phyloP scores from a whole-genome alignment of 1,140 invertebrate species.

The Agraylea sexmaculata region DNA sequence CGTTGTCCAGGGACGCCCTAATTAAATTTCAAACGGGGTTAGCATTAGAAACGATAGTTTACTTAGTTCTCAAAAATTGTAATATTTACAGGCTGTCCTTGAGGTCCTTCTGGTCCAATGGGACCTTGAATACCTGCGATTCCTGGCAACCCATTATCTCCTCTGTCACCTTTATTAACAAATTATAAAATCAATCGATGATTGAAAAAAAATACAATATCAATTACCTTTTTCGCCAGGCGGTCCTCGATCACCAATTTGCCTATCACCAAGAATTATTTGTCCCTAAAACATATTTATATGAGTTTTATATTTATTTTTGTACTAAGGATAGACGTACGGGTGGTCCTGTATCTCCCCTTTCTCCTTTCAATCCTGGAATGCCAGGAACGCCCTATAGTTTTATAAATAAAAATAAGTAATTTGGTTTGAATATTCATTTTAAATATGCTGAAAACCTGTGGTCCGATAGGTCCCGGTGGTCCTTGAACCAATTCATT shows the following conservation, averaged over 20 bases:
- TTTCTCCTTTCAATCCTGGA: constrained; percentile 7
- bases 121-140: constrained; percentile 12
- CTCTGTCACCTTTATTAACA: constrained; percentile 24
- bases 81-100: too few relatives aligned
- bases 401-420: background rate
- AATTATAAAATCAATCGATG: too few relatives aligned
- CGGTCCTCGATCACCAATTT: too few relatives aligned
- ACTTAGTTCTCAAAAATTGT: too few relatives aligned
- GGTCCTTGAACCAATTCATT: constrained; percentile 21
- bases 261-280: too few relatives aligned
- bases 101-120: too few relatives aligned
- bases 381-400: constrained; percentile 14
- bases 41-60: too few relatives aligned
- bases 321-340: constrained; percentile 23
- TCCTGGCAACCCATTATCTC: constrained; percentile 25
- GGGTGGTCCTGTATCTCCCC: constrained; percentile 2
- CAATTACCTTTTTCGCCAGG: too few relatives aligned
- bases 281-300: too few relatives aligned
- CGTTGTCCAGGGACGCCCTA: background rate
- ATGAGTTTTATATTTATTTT: constrained; percentile 5
- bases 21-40: too few relatives aligned
- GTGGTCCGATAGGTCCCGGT: constrained; percentile 23
- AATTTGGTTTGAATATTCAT: background rate
- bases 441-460: constrained; percentile 9
- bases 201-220: too few relatives aligned